phyloP scores from a whole-genome alignment of 2,797 vertebrate genomes.

The Halcyon badia region DNA sequence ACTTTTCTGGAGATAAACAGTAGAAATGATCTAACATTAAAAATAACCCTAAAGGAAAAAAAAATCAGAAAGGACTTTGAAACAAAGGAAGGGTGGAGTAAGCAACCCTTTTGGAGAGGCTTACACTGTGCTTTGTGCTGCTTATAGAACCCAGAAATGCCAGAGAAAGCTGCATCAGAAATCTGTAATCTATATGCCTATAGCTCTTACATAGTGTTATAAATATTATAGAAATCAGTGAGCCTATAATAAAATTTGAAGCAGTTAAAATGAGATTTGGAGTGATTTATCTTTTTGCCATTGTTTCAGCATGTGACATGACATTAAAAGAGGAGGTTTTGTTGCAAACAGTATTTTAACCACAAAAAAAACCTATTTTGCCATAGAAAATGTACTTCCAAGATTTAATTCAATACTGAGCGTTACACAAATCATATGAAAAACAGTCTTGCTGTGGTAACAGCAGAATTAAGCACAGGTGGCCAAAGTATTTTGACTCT shows the following conservation, averaged over 20 bases:
- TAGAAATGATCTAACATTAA: conserved; percentile 49
- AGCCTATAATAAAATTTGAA: background rate
- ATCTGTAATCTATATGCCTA: background rate
- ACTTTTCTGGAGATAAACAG: conserved; percentile 48
- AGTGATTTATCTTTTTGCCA: conserved; percentile 17
- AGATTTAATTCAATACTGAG: conserved; percentile 38
- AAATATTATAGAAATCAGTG: background rate
- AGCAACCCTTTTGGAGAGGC: background rate
- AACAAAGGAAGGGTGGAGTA: conserved; percentile 67
- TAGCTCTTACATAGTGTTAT: background rate
- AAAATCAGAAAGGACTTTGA: background rate
- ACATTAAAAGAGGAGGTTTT: conserved; percentile 15
- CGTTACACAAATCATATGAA: background rate
- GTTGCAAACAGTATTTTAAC: conserved; percentile 29
- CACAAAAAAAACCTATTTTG: conserved; percentile 24
- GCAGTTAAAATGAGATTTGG: conserved; percentile 7
- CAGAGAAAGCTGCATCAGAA: background rate
- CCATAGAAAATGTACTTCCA: conserved; percentile 49
- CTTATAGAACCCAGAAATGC: background rate
- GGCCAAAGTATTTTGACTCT: conserved; percentile 35
- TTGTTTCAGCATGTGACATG: conserved; percentile 31
- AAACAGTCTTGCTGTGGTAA: conserved; percentile 23
- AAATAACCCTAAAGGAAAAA: conserved; percentile 45
- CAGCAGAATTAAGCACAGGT: conserved; percentile 46
- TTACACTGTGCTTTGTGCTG: background rate